phyloP scores from a whole-genome alignment of 2,113 vertebrate genomes.

The Melanotaenia duboulayi region DNA sequence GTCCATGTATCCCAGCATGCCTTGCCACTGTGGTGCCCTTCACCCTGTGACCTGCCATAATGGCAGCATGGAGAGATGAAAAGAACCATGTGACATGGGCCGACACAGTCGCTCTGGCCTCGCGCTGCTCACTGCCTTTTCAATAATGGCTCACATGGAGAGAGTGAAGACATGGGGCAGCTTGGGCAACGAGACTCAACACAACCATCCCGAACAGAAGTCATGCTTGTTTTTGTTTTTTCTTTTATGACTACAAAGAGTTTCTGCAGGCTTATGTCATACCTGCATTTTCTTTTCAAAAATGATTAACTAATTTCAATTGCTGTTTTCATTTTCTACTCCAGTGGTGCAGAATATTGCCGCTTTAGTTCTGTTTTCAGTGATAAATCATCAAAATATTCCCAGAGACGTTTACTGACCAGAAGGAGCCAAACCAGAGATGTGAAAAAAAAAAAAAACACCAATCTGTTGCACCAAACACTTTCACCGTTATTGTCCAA shows the following conservation, averaged over 20 bases:
- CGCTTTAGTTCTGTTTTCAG: slow-evolving; percentile 20
- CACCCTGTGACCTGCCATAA: slow-evolving; percentile 73
- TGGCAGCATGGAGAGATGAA: slow-evolving; percentile 77
- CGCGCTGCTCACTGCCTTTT: slow-evolving; percentile 69
- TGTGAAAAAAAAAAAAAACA: slow-evolving; percentile 13
- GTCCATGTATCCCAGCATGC: slow-evolving; percentile 83
- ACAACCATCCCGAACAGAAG: slow-evolving; percentile 62
- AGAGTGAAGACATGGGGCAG: slow-evolving; percentile 61
- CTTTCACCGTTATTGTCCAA: slow-evolving; percentile 50
- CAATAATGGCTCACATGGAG: slow-evolving; percentile 55
- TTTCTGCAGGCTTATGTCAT: slow-evolving; percentile 12
- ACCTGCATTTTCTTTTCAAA: slow-evolving; percentile 40
- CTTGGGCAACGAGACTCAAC: slow-evolving; percentile 60
- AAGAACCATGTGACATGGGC: slow-evolving; percentile 62
- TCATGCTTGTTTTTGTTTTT: slow-evolving; percentile 24
- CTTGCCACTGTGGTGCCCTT: slow-evolving; percentile 71
- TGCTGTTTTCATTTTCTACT: slow-evolving; percentile 69
- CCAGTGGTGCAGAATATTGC: slow-evolving; percentile 67
- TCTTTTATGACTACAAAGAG: slow-evolving; percentile 29
- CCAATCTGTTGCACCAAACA: slow-evolving; percentile 41
- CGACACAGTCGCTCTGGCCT: slow-evolving; percentile 56
- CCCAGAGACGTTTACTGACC: slow-evolving; percentile 48
- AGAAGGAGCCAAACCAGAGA: slow-evolving; percentile 53
- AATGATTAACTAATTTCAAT: slow-evolving; percentile 40
- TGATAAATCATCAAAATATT: slow-evolving; percentile 53